phyloP scores from a whole-genome alignment of 1,140 invertebrate species.

The Samia ricini region DNA sequence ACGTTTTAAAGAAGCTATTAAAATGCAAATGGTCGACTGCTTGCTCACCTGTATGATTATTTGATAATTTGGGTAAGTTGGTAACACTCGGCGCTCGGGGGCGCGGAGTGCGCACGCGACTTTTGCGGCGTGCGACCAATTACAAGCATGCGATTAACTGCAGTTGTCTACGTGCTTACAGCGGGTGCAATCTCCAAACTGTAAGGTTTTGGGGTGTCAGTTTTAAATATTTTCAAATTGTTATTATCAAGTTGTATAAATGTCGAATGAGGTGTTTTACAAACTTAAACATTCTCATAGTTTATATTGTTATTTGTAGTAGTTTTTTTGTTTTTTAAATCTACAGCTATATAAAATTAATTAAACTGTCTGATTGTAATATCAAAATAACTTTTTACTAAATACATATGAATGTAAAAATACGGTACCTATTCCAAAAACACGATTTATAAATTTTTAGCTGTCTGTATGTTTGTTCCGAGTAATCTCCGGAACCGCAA shows the following conservation, averaged over 20 bases:
- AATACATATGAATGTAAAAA: too few species aligned
- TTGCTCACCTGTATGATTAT: conserved; percentile 46
- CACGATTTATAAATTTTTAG: too few species aligned
- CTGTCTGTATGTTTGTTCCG: too few species aligned
- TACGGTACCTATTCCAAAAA: too few species aligned
- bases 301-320: too few species aligned
- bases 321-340: too few species aligned
- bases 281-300: too few species aligned
- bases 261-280: too few species aligned
- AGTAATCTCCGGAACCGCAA: too few species aligned
- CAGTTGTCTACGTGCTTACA: neutral
- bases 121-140: conserved; percentile 17
- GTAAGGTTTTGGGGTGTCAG: neutral
- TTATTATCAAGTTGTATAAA: neutral
- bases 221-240: neutral
- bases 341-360: too few species aligned
- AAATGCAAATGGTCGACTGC: conserved; percentile 21
- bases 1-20: conserved; percentile 41
- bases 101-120: conserved; percentile 36
- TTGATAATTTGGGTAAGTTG: conserved; percentile 41
- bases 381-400: too few species aligned
- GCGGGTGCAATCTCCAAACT: neutral
- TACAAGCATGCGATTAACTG: conserved; percentile 35
- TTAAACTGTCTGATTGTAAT: too few species aligned
- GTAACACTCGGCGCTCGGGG: conserved; percentile 31